Conservation (phyloP, 2,797 vertebrate genomes). For the Mus caroli region DNA sequence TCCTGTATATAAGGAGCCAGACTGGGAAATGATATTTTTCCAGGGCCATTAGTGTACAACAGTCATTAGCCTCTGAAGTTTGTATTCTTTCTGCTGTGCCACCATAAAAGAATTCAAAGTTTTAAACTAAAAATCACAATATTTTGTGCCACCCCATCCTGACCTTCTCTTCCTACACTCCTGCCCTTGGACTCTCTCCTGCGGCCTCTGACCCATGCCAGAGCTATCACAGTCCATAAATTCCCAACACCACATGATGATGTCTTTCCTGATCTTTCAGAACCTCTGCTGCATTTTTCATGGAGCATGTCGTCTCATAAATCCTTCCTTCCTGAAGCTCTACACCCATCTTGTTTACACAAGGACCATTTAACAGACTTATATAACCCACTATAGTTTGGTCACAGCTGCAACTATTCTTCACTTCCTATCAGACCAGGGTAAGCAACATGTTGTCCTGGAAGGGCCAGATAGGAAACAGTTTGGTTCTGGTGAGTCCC, state of each 20-base stretch:
- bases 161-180: neutral
- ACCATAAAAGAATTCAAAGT: neutral
- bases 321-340: neutral
- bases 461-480: neutral
- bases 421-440: neutral
- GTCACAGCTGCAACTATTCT: neutral
- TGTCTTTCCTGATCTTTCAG: neutral
- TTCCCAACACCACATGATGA: neutral
- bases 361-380: neutral
- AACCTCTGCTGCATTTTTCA: neutral
- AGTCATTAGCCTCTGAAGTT: neutral
- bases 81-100: neutral
- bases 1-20: neutral
- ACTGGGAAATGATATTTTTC: neutral
- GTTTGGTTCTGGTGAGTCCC: neutral
- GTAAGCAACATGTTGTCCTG: neutral
- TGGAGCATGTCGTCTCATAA: neutral
- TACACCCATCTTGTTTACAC: neutral
- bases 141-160: neutral
- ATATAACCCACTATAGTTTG: neutral
- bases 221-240: neutral
- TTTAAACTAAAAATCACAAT: neutral
- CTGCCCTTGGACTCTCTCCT: neutral
- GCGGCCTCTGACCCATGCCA: neutral
- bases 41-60: fast-evolving